These are phyloP conservation scores for Lophotis ruficrista DNA, from an alignment of 2,113 vertebrate species.

Conservation along the genomic window DNA sequence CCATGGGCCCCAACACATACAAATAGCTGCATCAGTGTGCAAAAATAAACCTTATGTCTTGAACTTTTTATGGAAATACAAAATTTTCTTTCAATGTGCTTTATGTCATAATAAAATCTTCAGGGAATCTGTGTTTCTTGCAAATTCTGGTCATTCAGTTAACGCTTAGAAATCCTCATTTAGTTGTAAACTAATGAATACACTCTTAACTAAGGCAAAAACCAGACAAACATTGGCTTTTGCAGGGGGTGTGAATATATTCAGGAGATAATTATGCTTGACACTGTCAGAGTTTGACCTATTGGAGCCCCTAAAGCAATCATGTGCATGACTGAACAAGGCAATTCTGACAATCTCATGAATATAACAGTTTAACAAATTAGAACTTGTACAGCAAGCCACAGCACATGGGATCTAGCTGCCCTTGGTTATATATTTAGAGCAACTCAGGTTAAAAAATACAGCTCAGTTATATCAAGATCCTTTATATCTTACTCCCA, in stretches of 20 bases:
- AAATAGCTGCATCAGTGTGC: not conserved
- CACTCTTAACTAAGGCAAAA: not conserved
- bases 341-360: conserved; percentile 18
- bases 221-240: not conserved
- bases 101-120: conserved; percentile 23
- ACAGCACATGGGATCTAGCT: not conserved
- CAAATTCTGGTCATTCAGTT: not conserved
- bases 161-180: conserved; percentile 1
- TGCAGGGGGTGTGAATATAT: conserved; percentile 14
- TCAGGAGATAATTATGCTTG: conserved; percentile 35
- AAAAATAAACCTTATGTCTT: conserved; percentile 22
- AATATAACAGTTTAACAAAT: conserved; percentile 42
- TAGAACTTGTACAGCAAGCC: not conserved
- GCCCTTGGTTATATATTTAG: not conserved
- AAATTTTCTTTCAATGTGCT: not conserved
- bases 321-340: not conserved
- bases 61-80: conserved; percentile 15
- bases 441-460: conserved; percentile 16
- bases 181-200: not conserved
- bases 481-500: not conserved
- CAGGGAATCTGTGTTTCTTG: conserved; percentile 1
- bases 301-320: not conserved
- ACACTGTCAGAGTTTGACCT: conserved; percentile 1
- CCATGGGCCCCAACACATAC: not conserved
- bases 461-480: not conserved